Evolutionary conservation across 2,113 vertebrate species (phyloP).

Genomic region (Lepidothrix coronata): DNA sequence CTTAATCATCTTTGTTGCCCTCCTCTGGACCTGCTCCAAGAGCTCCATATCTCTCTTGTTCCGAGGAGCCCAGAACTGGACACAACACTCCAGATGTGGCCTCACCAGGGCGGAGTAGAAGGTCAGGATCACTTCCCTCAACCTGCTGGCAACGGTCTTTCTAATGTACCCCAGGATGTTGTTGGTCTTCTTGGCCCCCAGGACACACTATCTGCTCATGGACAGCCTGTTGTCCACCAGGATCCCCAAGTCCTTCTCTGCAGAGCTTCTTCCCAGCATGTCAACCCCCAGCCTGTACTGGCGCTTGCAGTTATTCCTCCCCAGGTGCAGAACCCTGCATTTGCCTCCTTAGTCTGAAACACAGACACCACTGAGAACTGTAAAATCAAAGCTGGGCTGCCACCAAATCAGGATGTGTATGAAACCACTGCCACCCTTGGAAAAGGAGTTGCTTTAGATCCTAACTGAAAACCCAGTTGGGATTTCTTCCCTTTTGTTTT

Average conservation of each 20-base stretch:
- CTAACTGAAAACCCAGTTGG: not conserved
- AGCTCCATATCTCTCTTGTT: fast-evolving
- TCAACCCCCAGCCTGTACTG: not conserved
- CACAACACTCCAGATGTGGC: not conserved
- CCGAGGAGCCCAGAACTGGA: not conserved
- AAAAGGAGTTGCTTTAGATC: not conserved
- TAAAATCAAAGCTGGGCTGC: not conserved
- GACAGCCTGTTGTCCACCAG: not conserved
- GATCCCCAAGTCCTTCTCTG: not conserved
- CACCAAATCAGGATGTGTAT: not conserved
- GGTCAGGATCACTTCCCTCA: not conserved
- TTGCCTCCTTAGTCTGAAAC: not conserved
- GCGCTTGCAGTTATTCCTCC: not conserved
- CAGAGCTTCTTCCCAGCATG: not conserved
- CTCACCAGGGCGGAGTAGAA: not conserved
- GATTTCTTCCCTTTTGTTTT: not conserved
- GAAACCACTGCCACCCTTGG: not conserved
- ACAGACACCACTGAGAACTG: not conserved
- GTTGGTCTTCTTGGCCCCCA: not conserved
- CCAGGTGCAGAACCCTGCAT: not conserved
- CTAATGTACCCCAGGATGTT: not conserved
- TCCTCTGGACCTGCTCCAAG: not conserved
- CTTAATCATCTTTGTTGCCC: not conserved
- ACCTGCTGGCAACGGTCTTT: not conserved
- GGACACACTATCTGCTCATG: not conserved